These are phyloP conservation scores for Drosophila paulistorum DNA, from an alignment of 1,140 invertebrate genomes.

Conservation along the genomic window DNA sequence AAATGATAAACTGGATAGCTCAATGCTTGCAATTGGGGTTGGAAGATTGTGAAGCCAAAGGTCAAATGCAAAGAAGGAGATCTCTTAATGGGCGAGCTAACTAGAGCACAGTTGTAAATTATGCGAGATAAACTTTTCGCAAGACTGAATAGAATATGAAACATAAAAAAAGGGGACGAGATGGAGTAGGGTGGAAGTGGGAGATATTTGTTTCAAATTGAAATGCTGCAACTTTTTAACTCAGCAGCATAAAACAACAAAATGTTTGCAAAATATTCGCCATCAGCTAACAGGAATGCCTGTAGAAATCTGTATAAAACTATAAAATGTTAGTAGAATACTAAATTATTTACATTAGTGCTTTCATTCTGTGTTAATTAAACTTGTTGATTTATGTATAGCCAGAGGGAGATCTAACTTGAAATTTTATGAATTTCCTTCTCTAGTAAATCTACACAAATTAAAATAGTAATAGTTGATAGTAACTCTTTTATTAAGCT, in stretches of 20 bases:
- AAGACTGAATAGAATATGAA: background rate
- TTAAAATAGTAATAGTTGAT: too few relatives aligned
- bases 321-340: background rate
- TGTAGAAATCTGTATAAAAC: background rate
- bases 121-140: slow-evolving; percentile 56
- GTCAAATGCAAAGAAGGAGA: slow-evolving; percentile 38
- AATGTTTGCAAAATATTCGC: background rate
- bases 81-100: slow-evolving; percentile 58
- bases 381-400: too few relatives aligned
- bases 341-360: background rate
- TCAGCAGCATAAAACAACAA: background rate
- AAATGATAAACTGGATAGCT: slow-evolving; percentile 57
- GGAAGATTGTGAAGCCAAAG: slow-evolving; percentile 10
- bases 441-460: too few relatives aligned
- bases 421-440: too few relatives aligned
- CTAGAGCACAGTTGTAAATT: slow-evolving; percentile 63
- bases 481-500: too few relatives aligned
- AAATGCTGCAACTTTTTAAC: background rate
- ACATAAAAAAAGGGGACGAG: too few relatives aligned
- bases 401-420: too few relatives aligned
- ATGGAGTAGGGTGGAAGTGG: too few relatives aligned
- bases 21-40: background rate
- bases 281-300: background rate
- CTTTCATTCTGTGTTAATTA: background rate
- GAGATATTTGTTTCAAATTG: slow-evolving; percentile 1